Evolutionary conservation across 2,797 vertebrate species (phyloP).

Genomic region (Sebastes iracundus): DNA sequence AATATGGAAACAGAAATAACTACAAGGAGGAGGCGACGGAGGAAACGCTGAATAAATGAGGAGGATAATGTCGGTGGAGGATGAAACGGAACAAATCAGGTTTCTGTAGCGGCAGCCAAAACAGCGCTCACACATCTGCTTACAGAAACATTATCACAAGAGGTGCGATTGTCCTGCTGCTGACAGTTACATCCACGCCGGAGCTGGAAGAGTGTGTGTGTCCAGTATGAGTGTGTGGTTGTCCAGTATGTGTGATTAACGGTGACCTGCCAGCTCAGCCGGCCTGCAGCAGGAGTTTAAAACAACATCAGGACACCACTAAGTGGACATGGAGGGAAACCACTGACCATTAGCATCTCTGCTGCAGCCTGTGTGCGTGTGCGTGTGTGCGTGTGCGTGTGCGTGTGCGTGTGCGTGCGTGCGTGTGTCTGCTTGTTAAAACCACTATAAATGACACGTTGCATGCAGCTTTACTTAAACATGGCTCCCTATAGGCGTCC

Average conservation of each 20-base stretch:
- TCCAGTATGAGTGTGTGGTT: too few species aligned
- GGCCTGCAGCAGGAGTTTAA: background rate
- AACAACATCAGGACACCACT: background rate
- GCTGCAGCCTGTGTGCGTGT: background rate
- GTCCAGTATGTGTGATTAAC: background rate
- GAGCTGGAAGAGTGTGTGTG: background rate
- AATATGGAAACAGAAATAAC: slow-evolving; percentile 31
- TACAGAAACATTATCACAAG: slow-evolving; percentile 34
- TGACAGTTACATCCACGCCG: slow-evolving; percentile 8
- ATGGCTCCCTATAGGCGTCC: background rate
- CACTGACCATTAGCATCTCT: background rate
- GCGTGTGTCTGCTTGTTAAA: slow-evolving; percentile 23
- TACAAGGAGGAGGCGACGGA: background rate
- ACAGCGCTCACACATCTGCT: background rate
- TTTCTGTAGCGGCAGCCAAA: slow-evolving; percentile 3
- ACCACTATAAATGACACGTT: background rate
- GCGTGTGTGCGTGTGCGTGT: too few species aligned
- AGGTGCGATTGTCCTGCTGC: slow-evolving; percentile 13
- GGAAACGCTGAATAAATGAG: slow-evolving; percentile 37
- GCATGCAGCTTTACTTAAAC: background rate
- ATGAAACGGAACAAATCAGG: slow-evolving; percentile 41
- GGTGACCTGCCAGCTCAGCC: background rate
- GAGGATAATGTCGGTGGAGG: slow-evolving; percentile 18
- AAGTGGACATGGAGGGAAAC: background rate
- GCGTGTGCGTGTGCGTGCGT: too few species aligned